Evolutionary conservation across 2,888 invertebrate species (phyloP), one percentile per base, ranked within the genome.

Genomic region (Parnassius smintheus): DNA sequence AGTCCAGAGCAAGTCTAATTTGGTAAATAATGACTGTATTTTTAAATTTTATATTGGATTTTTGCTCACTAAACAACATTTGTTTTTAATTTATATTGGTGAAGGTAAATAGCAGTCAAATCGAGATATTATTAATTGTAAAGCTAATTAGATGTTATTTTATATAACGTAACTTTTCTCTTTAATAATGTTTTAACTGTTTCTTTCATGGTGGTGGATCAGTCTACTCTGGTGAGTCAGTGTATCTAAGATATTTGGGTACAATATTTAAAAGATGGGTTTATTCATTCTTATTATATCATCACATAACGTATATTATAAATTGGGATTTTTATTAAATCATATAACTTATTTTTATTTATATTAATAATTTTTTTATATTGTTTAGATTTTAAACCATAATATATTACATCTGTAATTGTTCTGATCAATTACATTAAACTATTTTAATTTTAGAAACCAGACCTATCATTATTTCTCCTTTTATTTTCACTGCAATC

Each of bases 141-240:
- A 13, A 49, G 8, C 8, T 9, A 4, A 48, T 2, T 9, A 7
- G 48, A 3, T n/a, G 13, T 13, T 12, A 12, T 9, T 13, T 49
- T 13, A 13, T 7, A 9, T n/a, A 12, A 10, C 4, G 13, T 45
- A 35, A 7, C 8, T 1, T 4, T 45, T 45, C 45, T 9, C 2
- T 1, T 51, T 63, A 63, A 50, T 63, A 59, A 59, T 63, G 45
- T 3, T 35, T 50, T 2, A 50, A 44, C 55, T 63, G 73, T 89
- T 86, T 90, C 81, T 90, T 91, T 84, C 91, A 91, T 91, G 91
- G 90, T 90, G 91, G 86, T 83, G 91, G 88, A 74, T 82, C 88
- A 90, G 87, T 72, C 72, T 66, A 68, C 52, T 70, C 62, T 75
- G 90, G 90, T 91, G 85, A 91, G 90, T 91, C 78, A 75, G 75